Evolutionary conservation across 2,888 invertebrate genomes (phyloP), one percentile per base, ranked within the genome.

Genomic region (Aquatica leii): DNA sequence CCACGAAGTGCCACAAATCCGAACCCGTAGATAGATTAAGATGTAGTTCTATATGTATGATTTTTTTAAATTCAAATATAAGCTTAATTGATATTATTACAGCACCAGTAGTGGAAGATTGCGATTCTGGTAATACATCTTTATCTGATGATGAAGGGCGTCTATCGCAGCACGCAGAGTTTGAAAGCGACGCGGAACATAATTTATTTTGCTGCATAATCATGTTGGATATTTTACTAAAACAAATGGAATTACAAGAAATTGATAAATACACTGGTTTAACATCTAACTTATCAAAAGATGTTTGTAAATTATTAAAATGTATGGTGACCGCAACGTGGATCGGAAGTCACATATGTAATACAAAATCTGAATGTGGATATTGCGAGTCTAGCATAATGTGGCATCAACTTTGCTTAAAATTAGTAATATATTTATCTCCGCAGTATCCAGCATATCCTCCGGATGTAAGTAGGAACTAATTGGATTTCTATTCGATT

Each of bases 161-260:
- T 1, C 83, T 85, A 11, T 84, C 85, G 15, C 84, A 86, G 49
- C 86, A 86, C 66, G 86, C 87, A 63, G 90, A 90, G 75, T 91
- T 90, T 59, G 89, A 90, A 69, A 86, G 86, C 0, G 90, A 90
- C 71, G 85, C 87, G 12, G 91, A 91, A 74, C 84, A 90, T 55
- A 94, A 95, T 80, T 84, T 97, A n/a, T 93, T 94, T 0, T 97
- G 97, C 77, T 98, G 96, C 79, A 95, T 98, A 69, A 87, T 98
- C 37, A 97, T 98, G 96, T 84, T 98, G 67, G 98, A 99, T 78
- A 92, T 98, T 71, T 83, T 97, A 50, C 84, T 98, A 11, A 97
- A 97, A 83, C 98, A 99, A 90, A 88, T 95, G 88, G 93, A 94
- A 77, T 83, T 95, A 11, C 94, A 95, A 81, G 91, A 93, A 73